Conservation (phyloP, 2,888 invertebrate species). For the Mesorhabditis spiculigera region DNA sequence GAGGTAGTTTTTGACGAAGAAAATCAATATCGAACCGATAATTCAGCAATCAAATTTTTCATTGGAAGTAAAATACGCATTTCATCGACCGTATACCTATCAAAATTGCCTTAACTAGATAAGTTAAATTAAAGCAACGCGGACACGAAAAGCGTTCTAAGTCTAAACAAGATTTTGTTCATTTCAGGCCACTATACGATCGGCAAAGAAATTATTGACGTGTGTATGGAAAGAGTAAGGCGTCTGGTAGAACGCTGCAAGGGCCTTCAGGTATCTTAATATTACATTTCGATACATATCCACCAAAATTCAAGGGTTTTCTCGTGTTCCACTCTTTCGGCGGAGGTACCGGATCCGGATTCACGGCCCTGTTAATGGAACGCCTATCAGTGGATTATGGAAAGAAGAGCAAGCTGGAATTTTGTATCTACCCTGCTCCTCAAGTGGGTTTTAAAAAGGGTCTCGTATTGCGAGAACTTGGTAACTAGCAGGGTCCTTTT, state of each 20-base stretch:
- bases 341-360: constrained; percentile 81
- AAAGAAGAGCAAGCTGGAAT: constrained; percentile 82
- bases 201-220: constrained; percentile 73
- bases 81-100: no score
- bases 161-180: no score
- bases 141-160: no score
- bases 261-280: constrained; percentile 39
- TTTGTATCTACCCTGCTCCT: constrained; percentile 86
- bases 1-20: constrained; percentile 59
- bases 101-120: no score
- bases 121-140: no score
- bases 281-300: background rate
- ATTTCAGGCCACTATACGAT: constrained; percentile 72
- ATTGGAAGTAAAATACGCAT: no score
- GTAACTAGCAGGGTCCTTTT: background rate
- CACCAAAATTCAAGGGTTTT: constrained; percentile 68
- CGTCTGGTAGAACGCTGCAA: constrained; percentile 43
- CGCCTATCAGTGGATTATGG: constrained; percentile 78
- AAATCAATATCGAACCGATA: no score
- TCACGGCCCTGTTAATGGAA: constrained; percentile 82
- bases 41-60: no score
- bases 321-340: constrained; percentile 71
- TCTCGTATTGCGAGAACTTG: background rate
- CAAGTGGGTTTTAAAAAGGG: constrained; percentile 65
- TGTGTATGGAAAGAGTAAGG: constrained; percentile 68